These are phyloP conservation scores for Glomeris maerens DNA, from an alignment of 1,140 invertebrate species.

Conservation along the genomic window DNA sequence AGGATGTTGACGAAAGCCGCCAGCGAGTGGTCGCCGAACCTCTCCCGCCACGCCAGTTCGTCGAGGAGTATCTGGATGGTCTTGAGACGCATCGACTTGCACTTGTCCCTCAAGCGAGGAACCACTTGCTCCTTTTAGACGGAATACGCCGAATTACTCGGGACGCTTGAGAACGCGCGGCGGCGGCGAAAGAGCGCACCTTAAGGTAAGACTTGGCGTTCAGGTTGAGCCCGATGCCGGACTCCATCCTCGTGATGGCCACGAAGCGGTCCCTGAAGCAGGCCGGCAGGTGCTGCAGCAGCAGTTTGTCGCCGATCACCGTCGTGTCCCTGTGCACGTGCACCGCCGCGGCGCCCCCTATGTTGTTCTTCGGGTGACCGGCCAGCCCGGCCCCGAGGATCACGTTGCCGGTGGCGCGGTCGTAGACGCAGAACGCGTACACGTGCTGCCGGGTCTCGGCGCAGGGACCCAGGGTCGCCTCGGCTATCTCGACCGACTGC, in stretches of 20 bases:
- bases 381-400: background rate
- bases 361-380: background rate
- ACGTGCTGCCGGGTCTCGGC: background rate
- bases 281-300: background rate
- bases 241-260: background rate
- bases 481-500: slow-evolving; percentile 1
- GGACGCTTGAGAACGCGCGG: too few relatives aligned
- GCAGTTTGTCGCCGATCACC: background rate
- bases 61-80: slow-evolving; percentile 81
- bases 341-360: background rate
- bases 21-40: slow-evolving; percentile 55
- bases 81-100: slow-evolving; percentile 49
- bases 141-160: too few relatives aligned
- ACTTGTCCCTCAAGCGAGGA: background rate
- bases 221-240: background rate
- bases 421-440: slow-evolving; percentile 5
- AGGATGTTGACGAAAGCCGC: slow-evolving; percentile 68
- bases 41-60: slow-evolving; percentile 64
- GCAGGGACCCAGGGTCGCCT: background rate
- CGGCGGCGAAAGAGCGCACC: too few relatives aligned
- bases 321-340: background rate
- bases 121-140: slow-evolving; percentile 6
- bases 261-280: background rate
- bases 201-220: slow-evolving; percentile 8
- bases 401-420: background rate